phyloP scores from a whole-genome alignment of 2,888 invertebrate species.

The Trissolcus japonicus region DNA sequence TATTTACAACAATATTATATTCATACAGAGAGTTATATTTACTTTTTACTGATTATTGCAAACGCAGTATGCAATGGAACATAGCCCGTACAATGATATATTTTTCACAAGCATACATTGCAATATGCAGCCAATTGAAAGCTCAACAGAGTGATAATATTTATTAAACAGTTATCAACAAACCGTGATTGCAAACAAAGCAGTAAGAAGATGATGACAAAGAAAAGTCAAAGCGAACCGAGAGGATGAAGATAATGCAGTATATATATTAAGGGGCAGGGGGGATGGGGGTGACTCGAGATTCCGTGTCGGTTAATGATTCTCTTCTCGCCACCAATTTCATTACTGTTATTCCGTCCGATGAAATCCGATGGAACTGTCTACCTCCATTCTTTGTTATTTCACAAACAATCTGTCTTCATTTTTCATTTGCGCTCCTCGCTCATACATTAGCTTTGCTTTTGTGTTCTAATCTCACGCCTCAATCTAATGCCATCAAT shows the following conservation, averaged over 20 bases:
- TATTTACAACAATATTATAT: slow-evolving; percentile 77
- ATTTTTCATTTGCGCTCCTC: slow-evolving; percentile 3
- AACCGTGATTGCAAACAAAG: slow-evolving; percentile 74
- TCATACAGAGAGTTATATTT: slow-evolving; percentile 77
- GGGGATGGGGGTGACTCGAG: slow-evolving; percentile 35
- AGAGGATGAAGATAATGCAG: slow-evolving; percentile 49
- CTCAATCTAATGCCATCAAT: no score
- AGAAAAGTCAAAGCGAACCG: slow-evolving; percentile 24
- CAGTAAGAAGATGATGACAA: slow-evolving; percentile 72
- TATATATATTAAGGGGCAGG: slow-evolving; percentile 50
- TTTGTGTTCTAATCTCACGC: background rate
- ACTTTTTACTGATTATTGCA: slow-evolving; percentile 74
- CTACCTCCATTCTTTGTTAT: background rate
- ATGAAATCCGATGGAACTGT: slow-evolving; percentile 31
- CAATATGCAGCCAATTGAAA: slow-evolving; percentile 74
- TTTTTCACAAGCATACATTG: slow-evolving; percentile 72
- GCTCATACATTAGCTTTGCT: background rate
- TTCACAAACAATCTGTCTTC: slow-evolving; percentile 1
- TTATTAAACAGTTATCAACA: slow-evolving; percentile 73
- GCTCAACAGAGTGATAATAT: slow-evolving; percentile 74
- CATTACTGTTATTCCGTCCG: slow-evolving; percentile 47
- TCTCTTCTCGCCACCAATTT: slow-evolving; percentile 19
- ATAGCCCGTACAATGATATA: slow-evolving; percentile 72
- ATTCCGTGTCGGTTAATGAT: slow-evolving; percentile 35
- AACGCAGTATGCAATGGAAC: slow-evolving; percentile 72